phyloP scores from a whole-genome alignment of 2,888 invertebrate species.

The Vanessa cardui region DNA sequence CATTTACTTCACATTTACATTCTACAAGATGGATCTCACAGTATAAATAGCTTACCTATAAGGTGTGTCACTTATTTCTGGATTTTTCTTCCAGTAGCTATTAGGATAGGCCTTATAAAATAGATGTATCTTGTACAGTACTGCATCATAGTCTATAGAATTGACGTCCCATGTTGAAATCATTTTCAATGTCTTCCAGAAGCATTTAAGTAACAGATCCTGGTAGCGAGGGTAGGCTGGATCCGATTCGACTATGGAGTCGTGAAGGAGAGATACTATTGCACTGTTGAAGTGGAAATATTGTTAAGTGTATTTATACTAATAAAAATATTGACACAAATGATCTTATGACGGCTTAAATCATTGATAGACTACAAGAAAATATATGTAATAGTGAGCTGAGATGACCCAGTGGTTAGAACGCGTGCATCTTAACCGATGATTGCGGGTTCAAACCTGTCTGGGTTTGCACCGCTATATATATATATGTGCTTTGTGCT shows the following conservation, averaged over 20 bases:
- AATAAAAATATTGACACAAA: no score
- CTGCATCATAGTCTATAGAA: conserved; percentile 89
- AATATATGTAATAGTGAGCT: no score
- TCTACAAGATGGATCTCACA: no score
- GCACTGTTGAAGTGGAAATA: conserved; percentile 84
- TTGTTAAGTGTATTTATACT: no score
- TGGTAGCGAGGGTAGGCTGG: conserved; percentile 86
- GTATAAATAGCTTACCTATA: conserved; percentile 72
- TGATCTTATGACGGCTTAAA: no score
- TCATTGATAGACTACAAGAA: no score
- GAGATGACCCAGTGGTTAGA: no score
- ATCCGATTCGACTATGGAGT: conserved; percentile 87
- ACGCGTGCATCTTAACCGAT: no score
- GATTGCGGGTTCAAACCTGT: no score
- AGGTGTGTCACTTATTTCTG: conserved; percentile 90
- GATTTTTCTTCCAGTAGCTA: conserved; percentile 92
- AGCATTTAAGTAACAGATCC: conserved; percentile 94
- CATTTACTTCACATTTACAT: no score
- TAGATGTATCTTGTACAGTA: conserved; percentile 91
- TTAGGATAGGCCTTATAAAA: conserved; percentile 95
- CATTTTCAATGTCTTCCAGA: conserved; percentile 96
- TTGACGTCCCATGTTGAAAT: conserved; percentile 90
- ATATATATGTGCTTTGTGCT: no score
- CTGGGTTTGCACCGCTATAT: no score
- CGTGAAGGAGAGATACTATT: conserved; percentile 93